These are phyloP conservation scores for Paralichthys olivaceus DNA, from an alignment of 2,113 vertebrate species.

Conservation along the genomic window DNA sequence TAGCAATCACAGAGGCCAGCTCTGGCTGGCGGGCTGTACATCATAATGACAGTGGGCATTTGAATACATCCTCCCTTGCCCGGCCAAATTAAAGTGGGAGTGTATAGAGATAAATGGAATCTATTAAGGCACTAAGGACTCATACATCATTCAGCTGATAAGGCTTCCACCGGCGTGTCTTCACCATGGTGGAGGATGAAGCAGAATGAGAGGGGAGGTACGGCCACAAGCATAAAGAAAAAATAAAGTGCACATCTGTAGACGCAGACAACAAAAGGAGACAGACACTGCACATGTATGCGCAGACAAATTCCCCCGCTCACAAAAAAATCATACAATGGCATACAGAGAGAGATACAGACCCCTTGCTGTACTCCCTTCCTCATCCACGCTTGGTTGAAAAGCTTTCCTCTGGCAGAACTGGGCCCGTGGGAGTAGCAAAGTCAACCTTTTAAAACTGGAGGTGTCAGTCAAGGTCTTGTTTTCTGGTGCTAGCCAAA, in stretches of 20 bases:
- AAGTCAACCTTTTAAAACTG: constrained; percentile 78
- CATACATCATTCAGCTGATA: constrained; percentile 79
- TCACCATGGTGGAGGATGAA: constrained; percentile 35
- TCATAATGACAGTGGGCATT: constrained; percentile 76
- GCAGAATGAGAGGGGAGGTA: constrained; percentile 38
- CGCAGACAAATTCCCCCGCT: constrained; percentile 38
- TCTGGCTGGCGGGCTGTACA: constrained; percentile 65
- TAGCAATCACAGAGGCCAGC: constrained; percentile 35
- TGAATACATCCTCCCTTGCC: constrained; percentile 75
- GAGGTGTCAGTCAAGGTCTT: constrained; percentile 75
- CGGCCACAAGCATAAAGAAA: constrained; percentile 18
- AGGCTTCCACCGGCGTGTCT: constrained; percentile 70
- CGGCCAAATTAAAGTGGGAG: constrained; percentile 78
- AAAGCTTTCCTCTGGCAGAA: constrained; percentile 75
- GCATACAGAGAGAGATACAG: constrained; percentile 32
- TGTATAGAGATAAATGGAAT: constrained; percentile 81
- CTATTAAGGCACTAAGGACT: constrained; percentile 80
- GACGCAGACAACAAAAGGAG: constrained; percentile 43
- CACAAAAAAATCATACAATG: constrained; percentile 28
- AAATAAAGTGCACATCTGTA: constrained; percentile 27
- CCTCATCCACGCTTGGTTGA: constrained; percentile 65
- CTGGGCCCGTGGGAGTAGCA: constrained; percentile 70
- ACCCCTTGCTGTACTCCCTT: constrained; percentile 41
- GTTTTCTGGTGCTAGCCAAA: constrained; percentile 65
- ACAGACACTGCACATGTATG: constrained; percentile 32